Base-by-base conservation (phyloP, 2,888 invertebrate genomes). In the Tenthredo distinguenda region DNA sequence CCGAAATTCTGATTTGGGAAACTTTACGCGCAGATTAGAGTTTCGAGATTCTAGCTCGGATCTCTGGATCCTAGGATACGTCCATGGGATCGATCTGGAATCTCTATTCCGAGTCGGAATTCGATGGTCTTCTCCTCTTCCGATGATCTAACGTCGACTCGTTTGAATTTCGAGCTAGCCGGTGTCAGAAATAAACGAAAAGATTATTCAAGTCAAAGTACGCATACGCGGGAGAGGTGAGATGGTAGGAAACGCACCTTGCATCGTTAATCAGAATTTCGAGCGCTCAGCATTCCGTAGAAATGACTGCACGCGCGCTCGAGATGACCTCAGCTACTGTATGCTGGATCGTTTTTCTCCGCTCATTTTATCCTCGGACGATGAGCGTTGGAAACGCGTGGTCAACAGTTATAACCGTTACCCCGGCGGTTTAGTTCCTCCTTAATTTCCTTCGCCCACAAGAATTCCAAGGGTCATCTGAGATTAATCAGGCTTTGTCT, bases 401-500 rank as follows among this genome's bases (percentile, higher is more conserved):
- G 43, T 34, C 68, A 31, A 50, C 50, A 83, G 65, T 83, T 47
- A 81, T 83, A 68, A 83, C 83, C 83, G 83, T 83, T 83, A 83
- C 47, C 37, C 58, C 0, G 40, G 68, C 83, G 26, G 65, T 83
- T 71, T 71, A 68, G 65, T 68, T 47, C 34, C 71, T 37, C 62
- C 68, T 55, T 83, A 31, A 83, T 68, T 65, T 47, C 43, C 47
- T 37, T 37, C 40, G 58, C 62, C 62, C 62, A 81, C 58, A 81
- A 68, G 68, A 68, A 68, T 65, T 34, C 62, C 43, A 62, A 37
- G 68, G 83, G 83, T 83, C 68, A 83, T 2, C 47, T 18, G 31
- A 83, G 83, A 83, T 83, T 83, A 83, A 83, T 83, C 68, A 68
- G 68, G 65, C 83, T 83, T 81, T 81, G 81, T 83, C 47, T 68